Evolutionary conservation across 2,113 vertebrate genomes (phyloP), one percentile per base, ranked within the genome.

Genomic region (Bubo blakistoni): DNA sequence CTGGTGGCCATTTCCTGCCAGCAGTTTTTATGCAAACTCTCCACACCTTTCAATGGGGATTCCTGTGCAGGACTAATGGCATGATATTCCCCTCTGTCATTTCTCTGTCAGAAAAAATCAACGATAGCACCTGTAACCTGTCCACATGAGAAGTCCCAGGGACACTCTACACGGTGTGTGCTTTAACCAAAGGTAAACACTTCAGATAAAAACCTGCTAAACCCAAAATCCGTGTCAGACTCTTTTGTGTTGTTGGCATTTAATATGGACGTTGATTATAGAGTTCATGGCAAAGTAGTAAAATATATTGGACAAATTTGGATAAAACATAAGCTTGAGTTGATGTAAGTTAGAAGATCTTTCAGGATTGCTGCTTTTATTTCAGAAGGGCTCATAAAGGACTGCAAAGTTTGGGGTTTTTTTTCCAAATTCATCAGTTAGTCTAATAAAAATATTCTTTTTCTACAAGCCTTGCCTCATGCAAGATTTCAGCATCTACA

Each of bases 121-220:
- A 54, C 0, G 4, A 30, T 16, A 61, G 59, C 24, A 62, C 30
- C 12, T 0, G 0, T 58, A 92, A 74, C 16, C 38, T 49, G 42
- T n/a, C 24, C 0, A 0, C 20, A 1, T 5, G 25, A 87, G 54
- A 72, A 81, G 11, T 73, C 32, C 26, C 78, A 61, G 44, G 54
- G 49, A 46, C 7, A 20, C 40, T 63, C 47, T 84, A 7, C 10
- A 16, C 0, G 1, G 17, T 46, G 13, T 67, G 20, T 92, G 44
- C 63, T 84, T 95, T 76, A 77, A 54, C 38, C n/a, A 52, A 61
- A 74, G n/a, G 24, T 49, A 82, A 91, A 76, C 34, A 38, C 18
- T 67, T 71, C 51, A 2, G 0, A 74, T 54, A 52, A 67, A 72
- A 86, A 67, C n/a, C n/a, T 72, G 80, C 16, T 76, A 67, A 71